A percentile compares a stretch with the other conserved stretches of the same genome.
These are phyloP conservation scores for Geothlypis trichas DNA, from an alignment of 2,113 vertebrate genomes.

Conservation along the genomic window DNA sequence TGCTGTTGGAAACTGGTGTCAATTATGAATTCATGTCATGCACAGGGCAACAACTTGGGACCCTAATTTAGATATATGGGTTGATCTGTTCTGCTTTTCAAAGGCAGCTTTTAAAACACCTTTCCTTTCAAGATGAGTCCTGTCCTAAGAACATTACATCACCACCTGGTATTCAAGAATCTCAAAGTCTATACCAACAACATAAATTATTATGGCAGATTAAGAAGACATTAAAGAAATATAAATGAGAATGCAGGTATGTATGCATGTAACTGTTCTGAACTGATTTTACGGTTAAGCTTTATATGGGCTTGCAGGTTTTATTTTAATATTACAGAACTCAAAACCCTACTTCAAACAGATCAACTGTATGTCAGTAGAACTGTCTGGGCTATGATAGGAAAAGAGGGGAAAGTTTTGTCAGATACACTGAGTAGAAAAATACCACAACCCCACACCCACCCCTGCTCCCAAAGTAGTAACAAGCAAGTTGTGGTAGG, in stretches of 20 bases:
- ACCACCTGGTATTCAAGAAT: fast-evolving
- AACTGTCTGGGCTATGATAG: not conserved
- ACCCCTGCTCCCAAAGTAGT: not conserved
- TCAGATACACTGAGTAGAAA: not conserved
- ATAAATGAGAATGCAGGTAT: not conserved
- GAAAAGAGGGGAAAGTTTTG: not conserved
- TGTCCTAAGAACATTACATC: not conserved
- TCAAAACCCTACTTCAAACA: not conserved
- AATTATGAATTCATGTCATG: not conserved
- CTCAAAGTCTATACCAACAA: not conserved
- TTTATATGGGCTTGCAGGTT: not conserved
- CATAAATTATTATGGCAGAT: not conserved
- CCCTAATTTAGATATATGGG: not conserved
- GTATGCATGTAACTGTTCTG: not conserved
- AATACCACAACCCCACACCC: not conserved
- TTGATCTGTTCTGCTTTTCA: not conserved
- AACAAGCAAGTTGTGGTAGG: not conserved
- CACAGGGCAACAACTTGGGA: not conserved
- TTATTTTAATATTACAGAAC: not conserved
- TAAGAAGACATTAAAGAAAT: not conserved
- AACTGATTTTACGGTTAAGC: not conserved
- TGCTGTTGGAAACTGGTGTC: not conserved
- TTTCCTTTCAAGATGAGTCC: not conserved
- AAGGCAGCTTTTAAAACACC: not conserved
- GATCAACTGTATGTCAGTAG: not conserved